phyloP scores from a whole-genome alignment of 2,797 vertebrate species.

The Sebastes elongatus region DNA sequence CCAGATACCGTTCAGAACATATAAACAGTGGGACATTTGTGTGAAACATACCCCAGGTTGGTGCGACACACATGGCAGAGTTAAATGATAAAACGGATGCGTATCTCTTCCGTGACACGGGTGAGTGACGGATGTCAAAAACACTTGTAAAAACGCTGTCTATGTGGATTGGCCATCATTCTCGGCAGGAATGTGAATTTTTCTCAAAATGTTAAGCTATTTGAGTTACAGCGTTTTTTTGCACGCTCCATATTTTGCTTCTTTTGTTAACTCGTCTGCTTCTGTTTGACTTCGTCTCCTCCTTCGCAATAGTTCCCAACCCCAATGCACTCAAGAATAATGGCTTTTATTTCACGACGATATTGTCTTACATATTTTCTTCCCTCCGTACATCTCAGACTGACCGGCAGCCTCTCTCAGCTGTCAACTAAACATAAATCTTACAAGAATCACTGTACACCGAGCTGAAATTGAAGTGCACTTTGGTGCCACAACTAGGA shows the following conservation, averaged over 20 bases:
- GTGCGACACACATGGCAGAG: not conserved
- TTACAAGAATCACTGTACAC: conserved; percentile 65
- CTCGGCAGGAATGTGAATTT: not conserved
- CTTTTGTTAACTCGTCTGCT: not conserved
- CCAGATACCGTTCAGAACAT: not conserved
- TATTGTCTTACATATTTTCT: not conserved
- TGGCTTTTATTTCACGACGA: not conserved
- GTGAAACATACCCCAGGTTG: not conserved
- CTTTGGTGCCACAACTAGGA: conserved; percentile 62
- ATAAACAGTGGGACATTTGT: not conserved
- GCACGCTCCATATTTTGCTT: not conserved
- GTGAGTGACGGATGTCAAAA: not conserved
- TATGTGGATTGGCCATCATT: not conserved
- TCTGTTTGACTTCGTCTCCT: not conserved
- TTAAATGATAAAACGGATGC: not conserved
- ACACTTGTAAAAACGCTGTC: not conserved
- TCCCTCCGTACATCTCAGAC: not conserved
- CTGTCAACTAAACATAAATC: conserved; percentile 78
- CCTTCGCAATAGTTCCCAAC: not conserved
- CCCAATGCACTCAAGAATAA: not conserved
- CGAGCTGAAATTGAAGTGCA: conserved; percentile 68
- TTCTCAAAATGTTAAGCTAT: no score
- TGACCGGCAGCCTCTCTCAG: conserved; percentile 38
- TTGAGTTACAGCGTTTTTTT: not conserved
- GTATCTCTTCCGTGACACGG: not conserved